Evolutionary conservation across 30 jellyfish, hydroid and myxozoan species (phyloP).

Genomic region (Aurelia sp.): DNA sequence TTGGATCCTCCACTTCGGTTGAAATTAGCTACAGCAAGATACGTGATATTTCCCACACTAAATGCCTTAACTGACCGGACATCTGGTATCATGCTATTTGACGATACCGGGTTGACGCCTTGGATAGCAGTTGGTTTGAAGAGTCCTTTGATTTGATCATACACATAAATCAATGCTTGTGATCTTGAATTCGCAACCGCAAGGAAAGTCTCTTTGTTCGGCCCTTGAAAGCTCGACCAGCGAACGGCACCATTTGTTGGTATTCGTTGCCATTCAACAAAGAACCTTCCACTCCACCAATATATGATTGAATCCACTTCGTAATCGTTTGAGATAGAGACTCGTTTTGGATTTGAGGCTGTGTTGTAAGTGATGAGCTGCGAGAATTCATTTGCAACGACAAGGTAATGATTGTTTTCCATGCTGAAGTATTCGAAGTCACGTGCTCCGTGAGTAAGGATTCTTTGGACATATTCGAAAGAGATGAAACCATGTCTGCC

Average conservation of each 20-base stretch:
- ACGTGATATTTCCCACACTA: slow-evolving; percentile 40
- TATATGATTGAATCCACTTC: slow-evolving; percentile 84
- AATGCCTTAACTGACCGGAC: slow-evolving; percentile 87
- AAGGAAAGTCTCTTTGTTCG: slow-evolving; percentile 66
- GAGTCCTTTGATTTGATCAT: slow-evolving; percentile 78
- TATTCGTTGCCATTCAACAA: slow-evolving; percentile 95
- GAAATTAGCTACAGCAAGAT: slow-evolving; percentile 88
- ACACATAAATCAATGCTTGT: slow-evolving; percentile 79
- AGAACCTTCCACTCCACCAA: slow-evolving; percentile 97
- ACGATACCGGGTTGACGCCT: slow-evolving; percentile 77
- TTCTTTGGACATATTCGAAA: slow-evolving; percentile 69
- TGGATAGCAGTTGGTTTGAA: slow-evolving; percentile 88
- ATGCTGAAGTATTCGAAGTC: slow-evolving; percentile 81
- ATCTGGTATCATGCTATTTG: slow-evolving; percentile 61
- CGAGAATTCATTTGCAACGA: slow-evolving; percentile 84
- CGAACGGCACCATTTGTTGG: slow-evolving; percentile 90
- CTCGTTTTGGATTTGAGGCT: slow-evolving; percentile 6
- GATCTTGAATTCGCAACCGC: slow-evolving; percentile 88
- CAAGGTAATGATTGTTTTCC: slow-evolving; percentile 81
- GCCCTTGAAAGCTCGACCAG: slow-evolving; percentile 64
- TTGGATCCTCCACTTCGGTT: slow-evolving; percentile 72
- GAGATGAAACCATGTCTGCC: slow-evolving; percentile 26
- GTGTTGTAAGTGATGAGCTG: slow-evolving; percentile 50
- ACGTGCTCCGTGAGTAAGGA: slow-evolving; percentile 90
- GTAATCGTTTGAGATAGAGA: slow-evolving; percentile 53